Evolutionary conservation across 2,113 vertebrate species (phyloP).

Genomic region (Triplophysa dalaica): DNA sequence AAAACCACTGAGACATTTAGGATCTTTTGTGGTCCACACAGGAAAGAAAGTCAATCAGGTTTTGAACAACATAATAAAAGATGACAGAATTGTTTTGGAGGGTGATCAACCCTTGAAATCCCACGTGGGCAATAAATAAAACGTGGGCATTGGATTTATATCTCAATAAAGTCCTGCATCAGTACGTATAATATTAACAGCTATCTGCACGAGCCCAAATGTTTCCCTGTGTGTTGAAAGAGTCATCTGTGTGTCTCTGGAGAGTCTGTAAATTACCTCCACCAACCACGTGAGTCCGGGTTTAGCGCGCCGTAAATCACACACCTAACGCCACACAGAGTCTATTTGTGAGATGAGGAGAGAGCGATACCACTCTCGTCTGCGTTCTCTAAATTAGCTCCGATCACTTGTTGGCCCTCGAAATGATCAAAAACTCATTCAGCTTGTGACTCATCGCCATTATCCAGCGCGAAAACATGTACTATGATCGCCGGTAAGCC

Average conservation of each 20-base stretch:
- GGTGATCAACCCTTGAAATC: too few relatives aligned
- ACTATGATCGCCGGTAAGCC: slow-evolving; percentile 11
- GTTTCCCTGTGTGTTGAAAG: slow-evolving; percentile 22
- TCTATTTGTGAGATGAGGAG: slow-evolving; percentile 4
- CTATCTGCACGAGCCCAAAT: neutral
- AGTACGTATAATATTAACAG: slow-evolving; percentile 39
- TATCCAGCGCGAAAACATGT: neutral
- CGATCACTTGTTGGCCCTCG: slow-evolving; percentile 16
- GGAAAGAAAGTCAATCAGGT: too few relatives aligned
- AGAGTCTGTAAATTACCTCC: slow-evolving; percentile 24
- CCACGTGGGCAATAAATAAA: too few relatives aligned
- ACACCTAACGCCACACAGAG: neutral
- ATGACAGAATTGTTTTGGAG: too few relatives aligned
- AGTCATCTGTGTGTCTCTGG: slow-evolving; percentile 20
- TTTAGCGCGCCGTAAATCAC: slow-evolving; percentile 26
- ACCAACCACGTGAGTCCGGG: neutral
- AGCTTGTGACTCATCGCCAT: slow-evolving; percentile 25
- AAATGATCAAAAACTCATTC: slow-evolving; percentile 33
- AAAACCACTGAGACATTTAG: too few relatives aligned
- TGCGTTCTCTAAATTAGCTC: slow-evolving; percentile 22
- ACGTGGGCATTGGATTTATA: too few relatives aligned
- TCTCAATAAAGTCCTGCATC: neutral
- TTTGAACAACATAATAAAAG: too few relatives aligned
- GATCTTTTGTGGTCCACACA: too few relatives aligned
- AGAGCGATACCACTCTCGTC: neutral